phyloP scores from a whole-genome alignment of 2,113 vertebrate genomes.

The Corythaixoides concolor region DNA sequence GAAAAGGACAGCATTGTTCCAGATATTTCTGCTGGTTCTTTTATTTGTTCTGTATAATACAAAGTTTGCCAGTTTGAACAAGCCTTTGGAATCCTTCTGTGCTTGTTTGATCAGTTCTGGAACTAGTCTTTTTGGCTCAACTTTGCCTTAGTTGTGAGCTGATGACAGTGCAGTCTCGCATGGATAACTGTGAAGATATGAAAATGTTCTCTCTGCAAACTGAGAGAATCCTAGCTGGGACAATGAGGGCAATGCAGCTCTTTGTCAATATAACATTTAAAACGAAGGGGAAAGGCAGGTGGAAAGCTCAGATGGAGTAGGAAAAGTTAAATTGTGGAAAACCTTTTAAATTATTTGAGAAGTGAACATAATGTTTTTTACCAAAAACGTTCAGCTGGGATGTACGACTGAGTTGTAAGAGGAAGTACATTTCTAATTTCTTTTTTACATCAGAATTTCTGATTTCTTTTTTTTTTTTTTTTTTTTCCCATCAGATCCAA shows the following conservation, averaged over 20 bases:
- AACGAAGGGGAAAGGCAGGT: background rate
- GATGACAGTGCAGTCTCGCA: background rate
- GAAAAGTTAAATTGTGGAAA: background rate
- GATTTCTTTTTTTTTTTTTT: background rate
- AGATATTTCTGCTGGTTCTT: background rate
- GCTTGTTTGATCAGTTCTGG: background rate
- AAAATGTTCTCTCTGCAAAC: background rate
- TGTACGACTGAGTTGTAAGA: background rate
- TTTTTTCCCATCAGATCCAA: slow-evolving; percentile 76
- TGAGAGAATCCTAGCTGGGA: background rate
- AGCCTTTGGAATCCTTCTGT: background rate
- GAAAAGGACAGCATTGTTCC: background rate
- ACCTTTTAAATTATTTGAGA: background rate
- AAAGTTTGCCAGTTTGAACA: background rate
- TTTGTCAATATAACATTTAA: background rate
- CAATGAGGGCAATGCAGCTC: background rate
- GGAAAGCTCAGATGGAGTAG: background rate
- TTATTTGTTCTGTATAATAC: background rate
- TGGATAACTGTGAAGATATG: background rate
- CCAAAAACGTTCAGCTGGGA: background rate
- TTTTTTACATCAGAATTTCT: background rate
- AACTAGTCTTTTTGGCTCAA: background rate
- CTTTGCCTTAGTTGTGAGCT: background rate
- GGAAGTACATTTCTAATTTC: background rate
- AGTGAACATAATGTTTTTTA: background rate